Evolutionary conservation across 2,113 vertebrate species (phyloP).

Genomic region (Romanogobio albipinnatus): DNA sequence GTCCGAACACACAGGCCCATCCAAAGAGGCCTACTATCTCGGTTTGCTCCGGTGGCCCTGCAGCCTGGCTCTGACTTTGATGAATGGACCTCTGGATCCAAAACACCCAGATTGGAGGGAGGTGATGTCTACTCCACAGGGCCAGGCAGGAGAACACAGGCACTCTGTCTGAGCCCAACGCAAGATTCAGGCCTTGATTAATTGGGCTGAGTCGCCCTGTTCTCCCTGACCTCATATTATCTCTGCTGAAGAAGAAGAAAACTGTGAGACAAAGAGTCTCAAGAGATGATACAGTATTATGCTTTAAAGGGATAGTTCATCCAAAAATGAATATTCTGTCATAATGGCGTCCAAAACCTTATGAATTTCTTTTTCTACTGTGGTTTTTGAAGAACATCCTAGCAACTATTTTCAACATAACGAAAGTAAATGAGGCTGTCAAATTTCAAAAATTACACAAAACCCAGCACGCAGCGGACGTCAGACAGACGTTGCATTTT

Average conservation of each 20-base stretch:
- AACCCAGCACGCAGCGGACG: too few species aligned
- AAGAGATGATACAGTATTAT: background rate
- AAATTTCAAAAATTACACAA: background rate
- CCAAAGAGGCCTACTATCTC: background rate
- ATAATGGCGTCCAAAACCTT: background rate
- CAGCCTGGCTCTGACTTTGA: conserved; percentile 74
- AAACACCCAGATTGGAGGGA: conserved; percentile 14
- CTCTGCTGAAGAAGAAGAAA: conserved; percentile 73
- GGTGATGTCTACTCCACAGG: conserved; percentile 58
- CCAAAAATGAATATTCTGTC: background rate
- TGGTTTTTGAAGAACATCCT: background rate
- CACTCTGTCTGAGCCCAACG: conserved; percentile 69
- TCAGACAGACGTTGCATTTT: too few species aligned
- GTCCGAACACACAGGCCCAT: conserved; percentile 50
- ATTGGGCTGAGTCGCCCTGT: conserved; percentile 70
- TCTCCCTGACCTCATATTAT: conserved; percentile 65
- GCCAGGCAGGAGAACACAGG: conserved; percentile 69
- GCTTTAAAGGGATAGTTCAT: conserved; percentile 8
- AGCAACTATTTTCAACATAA: background rate
- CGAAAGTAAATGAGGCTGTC: background rate
- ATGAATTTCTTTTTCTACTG: background rate
- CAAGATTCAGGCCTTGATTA: conserved; percentile 74
- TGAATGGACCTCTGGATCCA: conserved; percentile 75
- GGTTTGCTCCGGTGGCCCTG: conserved; percentile 62
- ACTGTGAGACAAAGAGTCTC: conserved; percentile 43